Evolutionary conservation across 2,888 invertebrate genomes (phyloP).

Genomic region (Drepanosiphum platanoidis): DNA sequence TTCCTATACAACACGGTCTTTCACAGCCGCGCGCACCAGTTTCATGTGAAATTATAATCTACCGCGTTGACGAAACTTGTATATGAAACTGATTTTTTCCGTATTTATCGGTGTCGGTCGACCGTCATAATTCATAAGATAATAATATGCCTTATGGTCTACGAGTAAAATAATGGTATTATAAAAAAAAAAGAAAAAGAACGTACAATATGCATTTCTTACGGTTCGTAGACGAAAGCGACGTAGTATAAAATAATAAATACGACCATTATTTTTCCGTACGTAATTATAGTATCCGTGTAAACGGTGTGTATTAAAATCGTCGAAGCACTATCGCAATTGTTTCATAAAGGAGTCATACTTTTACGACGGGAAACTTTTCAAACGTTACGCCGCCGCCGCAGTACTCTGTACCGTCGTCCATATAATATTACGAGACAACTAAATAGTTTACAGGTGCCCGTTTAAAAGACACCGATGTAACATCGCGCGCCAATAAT

Average conservation of each 20-base stretch:
- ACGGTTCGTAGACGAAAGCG: not conserved
- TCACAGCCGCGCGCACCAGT: not conserved
- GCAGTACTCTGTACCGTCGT: too few species aligned
- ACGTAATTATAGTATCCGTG: slow-evolving; percentile 18
- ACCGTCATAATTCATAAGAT: slow-evolving; percentile 10
- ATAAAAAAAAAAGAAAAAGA: not conserved
- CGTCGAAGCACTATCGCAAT: not conserved
- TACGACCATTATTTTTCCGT: not conserved
- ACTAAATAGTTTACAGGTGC: not conserved
- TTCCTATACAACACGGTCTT: too few species aligned
- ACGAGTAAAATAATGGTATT: slow-evolving; percentile 1
- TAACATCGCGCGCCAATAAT: not conserved
- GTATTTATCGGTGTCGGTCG: not conserved
- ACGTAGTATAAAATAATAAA: not conserved
- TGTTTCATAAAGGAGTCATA: not conserved
- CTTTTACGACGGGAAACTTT: not conserved
- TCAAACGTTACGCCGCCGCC: not conserved
- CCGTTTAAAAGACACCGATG: too few species aligned
- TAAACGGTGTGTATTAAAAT: slow-evolving; percentile 4
- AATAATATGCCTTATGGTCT: slow-evolving; percentile 7
- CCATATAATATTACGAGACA: not conserved
- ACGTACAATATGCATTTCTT: not conserved
- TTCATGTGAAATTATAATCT: not conserved
- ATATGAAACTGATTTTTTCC: not conserved
- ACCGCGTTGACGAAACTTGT: not conserved